Evolutionary conservation across 2,888 invertebrate species (phyloP), one percentile per base, ranked within the genome.

Genomic region (Drosophila gaucha): DNA sequence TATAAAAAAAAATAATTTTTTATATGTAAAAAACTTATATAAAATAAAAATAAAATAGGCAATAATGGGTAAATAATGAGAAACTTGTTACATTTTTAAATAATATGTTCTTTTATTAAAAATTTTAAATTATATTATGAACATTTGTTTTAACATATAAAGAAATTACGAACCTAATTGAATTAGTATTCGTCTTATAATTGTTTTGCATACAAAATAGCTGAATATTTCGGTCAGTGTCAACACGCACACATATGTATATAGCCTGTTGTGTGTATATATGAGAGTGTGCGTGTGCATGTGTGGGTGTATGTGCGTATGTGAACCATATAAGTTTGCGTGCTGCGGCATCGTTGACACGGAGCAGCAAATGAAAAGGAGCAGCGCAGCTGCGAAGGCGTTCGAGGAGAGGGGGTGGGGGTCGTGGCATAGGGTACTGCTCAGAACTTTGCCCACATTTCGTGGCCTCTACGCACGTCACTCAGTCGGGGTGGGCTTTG

Each of bases 341-440:
- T 80, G 80, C 46, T 83, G 59, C 59, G 76, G 47, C 62, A 56
- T 56, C 71, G 72, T 86, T 78, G 82, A 73, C 78, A 74, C 56
- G 54, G 46, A 63, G 59, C 58, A 55, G 43, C 30, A 60, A 65
- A 16, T 65, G 10, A 31, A 60, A 16, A 30, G 51, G n/a, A 65
- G 10, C 26, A 51, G 16, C 9, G n/a, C 58, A 38, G 47, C 41
- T 38, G 38, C 6, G 18, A 5, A n/a, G 18, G 9, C 8, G 3
- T 16, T 8, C 3, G 16, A 14, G 50, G 9, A 10, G 14, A 3
- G 6, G 26, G 26, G 22, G 6, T 6, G 39, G 8, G 22, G 6
- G 28, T n/a, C n/a, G 14, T 14, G 10, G 3, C 12, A 36, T n/a
- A 16, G 31, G 20, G 30, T n/a, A n/a, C n/a, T n/a, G 35, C 46